Evolutionary conservation across 2,888 invertebrate species (phyloP).

Genomic region (Prosapia bicincta): DNA sequence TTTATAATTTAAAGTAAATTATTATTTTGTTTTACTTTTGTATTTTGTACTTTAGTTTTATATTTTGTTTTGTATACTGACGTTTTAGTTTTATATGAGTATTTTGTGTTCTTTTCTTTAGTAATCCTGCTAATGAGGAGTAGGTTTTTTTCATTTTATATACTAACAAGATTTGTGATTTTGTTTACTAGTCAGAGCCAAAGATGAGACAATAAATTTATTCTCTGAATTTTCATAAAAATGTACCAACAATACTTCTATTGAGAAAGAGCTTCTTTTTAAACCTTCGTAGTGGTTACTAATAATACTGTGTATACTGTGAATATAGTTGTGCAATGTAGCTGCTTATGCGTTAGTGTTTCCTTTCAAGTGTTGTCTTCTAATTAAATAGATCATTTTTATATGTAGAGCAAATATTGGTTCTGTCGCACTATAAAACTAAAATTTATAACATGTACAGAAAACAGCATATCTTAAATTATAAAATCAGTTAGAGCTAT

Average conservation of each 20-base stretch:
- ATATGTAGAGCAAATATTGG: too few relatives aligned
- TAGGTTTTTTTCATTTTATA: too few relatives aligned
- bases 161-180: neutral
- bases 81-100: too few relatives aligned
- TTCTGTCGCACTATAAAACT: too few relatives aligned
- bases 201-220: slow-evolving; percentile 6
- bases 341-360: neutral
- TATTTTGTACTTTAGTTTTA: neutral
- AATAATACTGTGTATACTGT: neutral
- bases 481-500: too few relatives aligned
- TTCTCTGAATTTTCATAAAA: neutral
- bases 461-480: too few relatives aligned
- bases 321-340: neutral
- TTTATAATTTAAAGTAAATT: neutral
- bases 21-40: neutral
- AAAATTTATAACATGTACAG: too few relatives aligned
- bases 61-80: neutral
- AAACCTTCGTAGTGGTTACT: neutral
- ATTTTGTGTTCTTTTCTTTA: too few relatives aligned
- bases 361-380: too few relatives aligned
- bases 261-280: neutral
- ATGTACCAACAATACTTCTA: neutral
- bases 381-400: too few relatives aligned
- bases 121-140: too few relatives aligned
- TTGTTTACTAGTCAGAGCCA: slow-evolving; percentile 19